Conservation (phyloP, 2,797 vertebrate species). For the Periophthalmus magnuspinnatus region DNA sequence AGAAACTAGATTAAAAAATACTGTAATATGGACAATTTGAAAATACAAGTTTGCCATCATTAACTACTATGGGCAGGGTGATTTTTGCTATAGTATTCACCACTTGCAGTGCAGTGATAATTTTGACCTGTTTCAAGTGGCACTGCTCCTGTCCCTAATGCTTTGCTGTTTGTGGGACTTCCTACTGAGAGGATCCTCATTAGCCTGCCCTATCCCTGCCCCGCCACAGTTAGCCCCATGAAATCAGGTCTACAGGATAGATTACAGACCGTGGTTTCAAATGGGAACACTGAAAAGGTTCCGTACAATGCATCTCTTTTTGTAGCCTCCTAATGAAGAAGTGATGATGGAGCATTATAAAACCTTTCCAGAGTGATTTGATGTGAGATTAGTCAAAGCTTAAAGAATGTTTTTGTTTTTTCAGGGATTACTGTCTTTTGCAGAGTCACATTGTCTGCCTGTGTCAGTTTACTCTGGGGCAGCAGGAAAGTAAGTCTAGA, state of each 20-base stretch:
- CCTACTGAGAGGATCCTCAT: conserved; percentile 49
- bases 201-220: conserved; percentile 28
- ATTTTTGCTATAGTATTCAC: background rate
- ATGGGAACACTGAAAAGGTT: background rate
- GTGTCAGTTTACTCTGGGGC: conserved; percentile 81
- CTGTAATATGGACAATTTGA: too few species aligned
- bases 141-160: conserved; percentile 44
- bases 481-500: conserved; percentile 83
- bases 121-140: conserved; percentile 40
- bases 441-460: conserved; percentile 79
- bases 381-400: conserved; percentile 3
- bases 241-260: conserved; percentile 45
- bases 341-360: background rate
- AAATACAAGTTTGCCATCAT: too few species aligned
- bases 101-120: conserved; percentile 26
- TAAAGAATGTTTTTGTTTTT: conserved; percentile 3
- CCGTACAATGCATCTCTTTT: background rate
- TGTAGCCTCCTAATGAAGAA: background rate
- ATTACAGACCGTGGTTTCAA: conserved; percentile 43
- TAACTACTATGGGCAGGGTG: too few species aligned
- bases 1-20: too few species aligned
- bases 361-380: background rate
- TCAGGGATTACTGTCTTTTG: conserved; percentile 88
- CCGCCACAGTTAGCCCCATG: conserved; percentile 33
- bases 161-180: conserved; percentile 40